phyloP scores from a whole-genome alignment of 2,113 vertebrate species.

The Cyprinus carpio region DNA sequence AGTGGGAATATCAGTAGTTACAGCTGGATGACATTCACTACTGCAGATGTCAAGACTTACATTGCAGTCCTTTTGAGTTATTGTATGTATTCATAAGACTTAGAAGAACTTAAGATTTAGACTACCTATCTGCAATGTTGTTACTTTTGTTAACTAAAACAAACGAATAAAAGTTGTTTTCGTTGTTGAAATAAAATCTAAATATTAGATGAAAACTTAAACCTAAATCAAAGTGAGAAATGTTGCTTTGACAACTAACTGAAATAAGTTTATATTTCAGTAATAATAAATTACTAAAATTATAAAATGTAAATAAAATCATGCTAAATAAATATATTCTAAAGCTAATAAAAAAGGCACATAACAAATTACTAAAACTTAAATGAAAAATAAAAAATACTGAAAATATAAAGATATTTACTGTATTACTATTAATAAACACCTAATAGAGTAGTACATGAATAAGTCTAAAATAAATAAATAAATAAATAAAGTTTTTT shows the following conservation, averaged over 20 bases:
- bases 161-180: not conserved
- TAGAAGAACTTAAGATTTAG: too few relatives aligned
- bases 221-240: not conserved
- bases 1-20: not conserved
- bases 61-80: not conserved
- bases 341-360: too few relatives aligned
- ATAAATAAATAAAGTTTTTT: not conserved
- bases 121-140: not conserved
- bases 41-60: not conserved
- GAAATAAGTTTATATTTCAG: not conserved
- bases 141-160: not conserved
- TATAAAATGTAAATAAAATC: not conserved
- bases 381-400: not conserved
- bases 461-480: too few relatives aligned
- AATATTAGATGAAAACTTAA: not conserved
- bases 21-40: not conserved
- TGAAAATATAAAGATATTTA: not conserved
- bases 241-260: not conserved
- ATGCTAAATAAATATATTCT: not conserved
- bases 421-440: too few relatives aligned
- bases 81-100: not conserved
- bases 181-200: not conserved
- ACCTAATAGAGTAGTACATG: too few relatives aligned
- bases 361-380: not conserved
- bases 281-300: not conserved